These are phyloP conservation scores for Rhagologus leucostigma DNA, from an alignment of 2,113 vertebrate species.

Conservation along the genomic window DNA sequence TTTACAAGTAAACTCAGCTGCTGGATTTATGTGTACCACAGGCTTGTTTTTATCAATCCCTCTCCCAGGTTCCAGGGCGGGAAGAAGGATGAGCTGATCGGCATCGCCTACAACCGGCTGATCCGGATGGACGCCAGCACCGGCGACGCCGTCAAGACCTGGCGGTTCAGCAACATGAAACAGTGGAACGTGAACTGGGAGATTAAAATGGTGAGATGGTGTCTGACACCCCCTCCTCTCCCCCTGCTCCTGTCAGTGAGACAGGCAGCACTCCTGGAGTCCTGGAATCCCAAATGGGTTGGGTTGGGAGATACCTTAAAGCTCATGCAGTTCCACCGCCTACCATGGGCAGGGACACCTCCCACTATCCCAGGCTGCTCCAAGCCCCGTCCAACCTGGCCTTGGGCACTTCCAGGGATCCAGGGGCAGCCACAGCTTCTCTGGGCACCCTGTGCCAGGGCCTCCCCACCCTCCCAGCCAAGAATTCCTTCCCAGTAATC, in stretches of 20 bases:
- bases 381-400: not conserved
- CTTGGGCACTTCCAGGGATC: not conserved
- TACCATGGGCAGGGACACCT: not conserved
- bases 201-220: conserved; percentile 90
- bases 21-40: not conserved
- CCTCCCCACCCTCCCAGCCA: accelerated
- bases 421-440: not conserved
- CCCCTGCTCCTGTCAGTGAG: not conserved
- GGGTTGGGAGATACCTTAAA: not conserved
- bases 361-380: not conserved
- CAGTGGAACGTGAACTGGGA: conserved; percentile 99
- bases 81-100: conserved; percentile 96
- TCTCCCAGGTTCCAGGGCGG: conserved; percentile 88
- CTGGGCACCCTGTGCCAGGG: not conserved
- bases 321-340: too few species aligned
- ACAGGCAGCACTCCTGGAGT: too few species aligned
- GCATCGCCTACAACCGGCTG: conserved; percentile 95
- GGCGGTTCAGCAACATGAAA: conserved; percentile 99
- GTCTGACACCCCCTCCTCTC: accelerated
- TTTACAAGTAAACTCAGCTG: not conserved
- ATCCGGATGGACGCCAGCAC: conserved; percentile 94
- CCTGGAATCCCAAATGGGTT: not conserved
- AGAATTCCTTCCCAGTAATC: not conserved
- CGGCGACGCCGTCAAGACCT: conserved; percentile 95
- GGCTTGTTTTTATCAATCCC: not conserved